These are phyloP conservation scores for Phasia obesa DNA, from an alignment of 2,888 invertebrate species.

Conservation along the genomic window DNA sequence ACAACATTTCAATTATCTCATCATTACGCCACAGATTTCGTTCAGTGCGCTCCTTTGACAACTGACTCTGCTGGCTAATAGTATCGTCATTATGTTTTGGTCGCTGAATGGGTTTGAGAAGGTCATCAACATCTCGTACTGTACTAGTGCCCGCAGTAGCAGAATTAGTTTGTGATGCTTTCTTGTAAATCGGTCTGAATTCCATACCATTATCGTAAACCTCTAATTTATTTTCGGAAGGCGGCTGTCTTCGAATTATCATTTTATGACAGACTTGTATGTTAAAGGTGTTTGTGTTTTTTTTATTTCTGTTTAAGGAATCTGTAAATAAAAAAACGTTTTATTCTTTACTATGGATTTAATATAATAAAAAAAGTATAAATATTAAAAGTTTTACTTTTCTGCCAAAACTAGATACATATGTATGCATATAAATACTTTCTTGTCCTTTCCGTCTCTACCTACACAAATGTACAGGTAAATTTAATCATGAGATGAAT, in stretches of 20 bases:
- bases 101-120: conserved; percentile 75
- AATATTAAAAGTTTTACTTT: no score
- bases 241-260: conserved; percentile 75
- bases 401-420: no score
- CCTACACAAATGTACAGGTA: no score
- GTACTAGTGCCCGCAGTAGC: conserved; percentile 75
- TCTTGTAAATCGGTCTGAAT: conserved; percentile 61
- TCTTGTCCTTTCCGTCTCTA: no score
- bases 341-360: no score
- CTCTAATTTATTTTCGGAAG: conserved; percentile 49
- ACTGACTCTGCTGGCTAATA: conserved; percentile 32
- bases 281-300: background rate
- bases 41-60: conserved; percentile 75
- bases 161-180: conserved; percentile 53
- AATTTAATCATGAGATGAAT: no score
- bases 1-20: conserved; percentile 80
- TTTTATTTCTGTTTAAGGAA: background rate
- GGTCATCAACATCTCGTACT: conserved; percentile 76
- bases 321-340: background rate
- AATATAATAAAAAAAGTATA: no score
- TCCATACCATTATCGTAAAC: conserved; percentile 54
- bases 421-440: no score
- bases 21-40: conserved; percentile 81
- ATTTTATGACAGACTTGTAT: conserved; percentile 61
- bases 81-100: conserved; percentile 31